A percentile compares a stretch with the other conserved stretches of the same genome.
Evolutionary conservation across 1,140 invertebrate species (phyloP).

Genomic region (Dendroctonus ponderosae): DNA sequence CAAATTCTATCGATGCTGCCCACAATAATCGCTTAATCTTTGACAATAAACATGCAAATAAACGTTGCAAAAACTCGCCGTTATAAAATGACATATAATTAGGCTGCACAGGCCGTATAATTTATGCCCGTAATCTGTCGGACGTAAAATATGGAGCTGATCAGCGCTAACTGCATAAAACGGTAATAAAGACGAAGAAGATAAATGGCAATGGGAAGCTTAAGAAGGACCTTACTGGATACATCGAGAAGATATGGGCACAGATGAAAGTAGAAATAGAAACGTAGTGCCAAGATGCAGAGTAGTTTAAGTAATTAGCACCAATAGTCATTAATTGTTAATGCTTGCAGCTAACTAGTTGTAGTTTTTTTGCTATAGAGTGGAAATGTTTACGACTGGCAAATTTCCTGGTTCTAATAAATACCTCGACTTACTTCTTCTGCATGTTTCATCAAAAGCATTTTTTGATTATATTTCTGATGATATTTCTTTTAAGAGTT

Average conservation of each 20-base stretch:
- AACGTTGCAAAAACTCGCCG: slow-evolving; percentile 8
- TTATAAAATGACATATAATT: slow-evolving; percentile 29
- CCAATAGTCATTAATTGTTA: no score
- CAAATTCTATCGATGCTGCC: background rate
- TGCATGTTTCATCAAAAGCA: no score
- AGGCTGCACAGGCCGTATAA: slow-evolving; percentile 17
- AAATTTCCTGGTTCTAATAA: no score
- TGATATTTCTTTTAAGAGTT: no score
- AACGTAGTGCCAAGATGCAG: no score
- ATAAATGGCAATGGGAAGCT: slow-evolving; percentile 4
- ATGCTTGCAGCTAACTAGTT: no score
- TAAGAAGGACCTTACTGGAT: background rate
- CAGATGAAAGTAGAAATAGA: no score
- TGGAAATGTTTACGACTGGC: no score
- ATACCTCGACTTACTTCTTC: no score
- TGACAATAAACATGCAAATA: slow-evolving; percentile 6
- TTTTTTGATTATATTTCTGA: no score
- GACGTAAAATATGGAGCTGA: slow-evolving; percentile 22
- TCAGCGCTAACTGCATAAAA: slow-evolving; percentile 26
- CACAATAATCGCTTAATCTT: slow-evolving; percentile 2
- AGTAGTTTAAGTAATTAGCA: no score
- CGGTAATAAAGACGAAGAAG: slow-evolving; percentile 18
- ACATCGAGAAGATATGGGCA: background rate
- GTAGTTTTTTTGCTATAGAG: no score
- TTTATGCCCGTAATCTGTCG: slow-evolving; percentile 22